These are phyloP conservation scores for Xestobium rufovillosum DNA, from an alignment of 2,888 invertebrate genomes.

Conservation along the genomic window DNA sequence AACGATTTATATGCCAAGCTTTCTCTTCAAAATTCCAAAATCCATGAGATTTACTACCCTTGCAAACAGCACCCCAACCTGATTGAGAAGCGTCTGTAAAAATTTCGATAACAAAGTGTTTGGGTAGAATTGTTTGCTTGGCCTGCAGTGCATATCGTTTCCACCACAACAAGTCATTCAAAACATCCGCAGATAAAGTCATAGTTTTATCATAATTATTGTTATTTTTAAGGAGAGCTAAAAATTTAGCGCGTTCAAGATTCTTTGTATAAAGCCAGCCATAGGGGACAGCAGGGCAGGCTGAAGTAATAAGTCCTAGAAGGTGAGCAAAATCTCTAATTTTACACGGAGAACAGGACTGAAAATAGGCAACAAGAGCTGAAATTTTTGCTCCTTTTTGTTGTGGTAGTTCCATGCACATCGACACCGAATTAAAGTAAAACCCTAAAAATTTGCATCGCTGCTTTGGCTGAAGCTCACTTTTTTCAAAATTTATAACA, in stretches of 20 bases:
- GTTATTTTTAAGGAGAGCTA: too few species aligned
- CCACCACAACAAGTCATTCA: conserved; percentile 21
- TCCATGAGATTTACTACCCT: conserved; percentile 12
- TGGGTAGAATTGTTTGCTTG: conserved; percentile 8
- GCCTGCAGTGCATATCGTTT: conserved; percentile 8
- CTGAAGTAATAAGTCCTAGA: too few species aligned
- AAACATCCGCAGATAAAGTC: too few species aligned
- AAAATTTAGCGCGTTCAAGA: too few species aligned
- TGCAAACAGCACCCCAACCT: conserved; percentile 21
- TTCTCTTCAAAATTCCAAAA: conserved; percentile 17
- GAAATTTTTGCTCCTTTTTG: conserved; percentile 4
- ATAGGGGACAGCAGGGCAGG: too few species aligned
- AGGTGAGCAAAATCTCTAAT: too few species aligned
- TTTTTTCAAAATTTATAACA: conserved; percentile 13
- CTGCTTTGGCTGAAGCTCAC: conserved; percentile 7
- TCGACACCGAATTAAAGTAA: conserved; percentile 5
- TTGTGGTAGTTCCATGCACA: conserved; percentile 5
- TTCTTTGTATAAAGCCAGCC: too few species aligned
- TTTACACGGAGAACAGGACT: too few species aligned
- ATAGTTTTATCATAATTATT: too few species aligned
- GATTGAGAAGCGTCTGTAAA: conserved; percentile 19
- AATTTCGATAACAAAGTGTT: conserved; percentile 17
- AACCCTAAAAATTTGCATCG: conserved; percentile 11
- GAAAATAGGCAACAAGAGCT: too few species aligned
- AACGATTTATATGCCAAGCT: conserved; percentile 18